Base-by-base conservation (phyloP, 1,140 invertebrate species). In the Pollicipes pollicipes region DNA sequence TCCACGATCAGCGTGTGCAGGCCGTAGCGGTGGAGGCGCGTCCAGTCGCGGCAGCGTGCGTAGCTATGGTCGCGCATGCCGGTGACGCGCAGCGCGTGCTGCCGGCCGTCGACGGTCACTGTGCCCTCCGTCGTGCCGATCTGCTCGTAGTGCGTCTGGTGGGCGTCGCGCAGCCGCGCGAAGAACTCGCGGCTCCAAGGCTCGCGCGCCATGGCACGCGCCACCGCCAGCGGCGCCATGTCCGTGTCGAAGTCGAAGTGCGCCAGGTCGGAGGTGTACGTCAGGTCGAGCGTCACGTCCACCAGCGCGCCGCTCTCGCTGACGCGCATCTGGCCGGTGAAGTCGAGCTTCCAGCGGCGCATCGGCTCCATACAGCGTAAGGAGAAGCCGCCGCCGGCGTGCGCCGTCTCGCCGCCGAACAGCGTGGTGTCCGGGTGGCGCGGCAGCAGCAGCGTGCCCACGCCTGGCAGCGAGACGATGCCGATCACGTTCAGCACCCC, bases 71-170 rank as follows among this genome's bases (percentile, higher is more conserved):
- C 71, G 21, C 71, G 69, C 63, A 72, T 70, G 32, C 68, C 26
- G n/a, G 71, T 68, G 3, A 72, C 68, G 35, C 27, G 30, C 30
- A 72, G 32, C 30, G 26, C 30, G 26, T 69, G 68, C 3, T 68
- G 26, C 13, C 0, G 24, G 3, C 71, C 68, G 45, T 72, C 30
- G 16, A 72, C 26, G 2, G 68, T 69, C 21, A 69, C 68, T 24
- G 37, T 63, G 35, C 71, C 71, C 6, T 69, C 27, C 6, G 70
- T 58, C 13, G 35, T 63, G 8, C 71, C 71, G 68, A 72, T 72
- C 35, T 72, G 71, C 28, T 72, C 71, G 58, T 72, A 72, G 37
- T 72, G 71, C 13, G 71, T 72, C 71, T 72, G 71, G 68, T 72
- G 71, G 71, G 69, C 68, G 30, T 72, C 28, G n/a, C 35, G 27